Base-by-base conservation (phyloP, 1,140 invertebrate species). In the Heliconius eleuchia region DNA sequence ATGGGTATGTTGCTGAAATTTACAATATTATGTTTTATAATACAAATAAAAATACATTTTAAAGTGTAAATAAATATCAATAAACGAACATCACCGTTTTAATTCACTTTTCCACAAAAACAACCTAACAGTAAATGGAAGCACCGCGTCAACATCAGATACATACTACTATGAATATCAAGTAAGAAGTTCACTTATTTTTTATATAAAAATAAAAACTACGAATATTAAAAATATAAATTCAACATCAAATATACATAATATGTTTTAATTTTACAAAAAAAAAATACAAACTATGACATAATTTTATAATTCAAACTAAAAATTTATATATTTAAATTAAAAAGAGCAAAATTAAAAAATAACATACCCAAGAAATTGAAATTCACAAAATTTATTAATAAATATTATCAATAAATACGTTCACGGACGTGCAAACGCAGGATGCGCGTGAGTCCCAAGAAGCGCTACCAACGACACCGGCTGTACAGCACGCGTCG, bases 381-480 rank as follows among this genome's bases (percentile, higher is more conserved):
- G 30, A 66, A 57, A 50, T 73, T 13, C 57, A 74, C 72, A 75
- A 74, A 70, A 30, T 30, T 27, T 73, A 55, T 71, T 66, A 46
- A 46, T 46, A 46, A 46, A 16, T 76, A 30, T 23, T 23, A 23
- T 23, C 7, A 55, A 23, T 27, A 71, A 74, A 74, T 30, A 27
- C n/a, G 30, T 46, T 27, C 57, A 57, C 78, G 57, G n/a, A 55
- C 73, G 73, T 66, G 57, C 72, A 23, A 55, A 30, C 73, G 18
- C 34, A 8, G 73, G 52, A 78, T 71, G 73, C 78, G 78, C 78
- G 42, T 79, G 46, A 74, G 73, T 70, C 23, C 46, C 60, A 39
- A 75, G 60, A 71, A 46, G 73, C 78, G 73, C 52, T 34, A 37
- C 42, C 78, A 30, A 71, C 46, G 42, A 79, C 60, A 79, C 78